Conservation (phyloP, 2,888 invertebrate species). For the Pimpla rufipes region DNA sequence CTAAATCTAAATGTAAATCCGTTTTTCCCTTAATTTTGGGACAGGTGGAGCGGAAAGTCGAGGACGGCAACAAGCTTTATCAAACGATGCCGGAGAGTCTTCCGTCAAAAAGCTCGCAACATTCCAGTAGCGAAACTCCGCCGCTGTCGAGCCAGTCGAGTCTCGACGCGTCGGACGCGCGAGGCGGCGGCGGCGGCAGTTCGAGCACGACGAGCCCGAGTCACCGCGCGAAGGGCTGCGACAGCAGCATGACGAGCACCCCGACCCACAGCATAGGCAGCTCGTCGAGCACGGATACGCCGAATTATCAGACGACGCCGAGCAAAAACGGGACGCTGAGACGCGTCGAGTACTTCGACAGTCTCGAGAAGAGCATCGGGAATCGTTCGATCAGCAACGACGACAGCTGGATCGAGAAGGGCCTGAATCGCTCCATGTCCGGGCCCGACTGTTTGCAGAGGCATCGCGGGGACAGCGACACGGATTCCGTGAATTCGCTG, state of each 20-base stretch:
- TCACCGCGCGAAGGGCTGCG: slow-evolving; percentile 74
- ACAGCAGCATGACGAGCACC: slow-evolving; percentile 81
- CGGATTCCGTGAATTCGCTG: slow-evolving; percentile 82
- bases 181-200: too few relatives aligned
- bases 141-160: slow-evolving; percentile 75
- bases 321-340: slow-evolving; percentile 83
- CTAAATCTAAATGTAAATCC: too few relatives aligned
- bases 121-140: slow-evolving; percentile 81
- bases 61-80: slow-evolving; percentile 89
- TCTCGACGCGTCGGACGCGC: slow-evolving; percentile 75
- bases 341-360: slow-evolving; percentile 84
- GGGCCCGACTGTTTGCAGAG: slow-evolving; percentile 87
- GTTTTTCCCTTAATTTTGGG: too few relatives aligned
- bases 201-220: slow-evolving; percentile 76
- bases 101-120: slow-evolving; percentile 86
- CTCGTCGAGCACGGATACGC: slow-evolving; percentile 83
- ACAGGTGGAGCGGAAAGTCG: slow-evolving; percentile 88
- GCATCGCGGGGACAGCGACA: slow-evolving; percentile 84
- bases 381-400: slow-evolving; percentile 85
- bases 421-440: slow-evolving; percentile 87
- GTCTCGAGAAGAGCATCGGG: slow-evolving; percentile 82
- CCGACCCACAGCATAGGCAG: slow-evolving; percentile 83
- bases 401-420: slow-evolving; percentile 86
- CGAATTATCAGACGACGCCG: slow-evolving; percentile 81
- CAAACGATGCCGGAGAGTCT: slow-evolving; percentile 90